Conservation (phyloP, 2,113 vertebrate genomes). For the Ondatra zibethicus region DNA sequence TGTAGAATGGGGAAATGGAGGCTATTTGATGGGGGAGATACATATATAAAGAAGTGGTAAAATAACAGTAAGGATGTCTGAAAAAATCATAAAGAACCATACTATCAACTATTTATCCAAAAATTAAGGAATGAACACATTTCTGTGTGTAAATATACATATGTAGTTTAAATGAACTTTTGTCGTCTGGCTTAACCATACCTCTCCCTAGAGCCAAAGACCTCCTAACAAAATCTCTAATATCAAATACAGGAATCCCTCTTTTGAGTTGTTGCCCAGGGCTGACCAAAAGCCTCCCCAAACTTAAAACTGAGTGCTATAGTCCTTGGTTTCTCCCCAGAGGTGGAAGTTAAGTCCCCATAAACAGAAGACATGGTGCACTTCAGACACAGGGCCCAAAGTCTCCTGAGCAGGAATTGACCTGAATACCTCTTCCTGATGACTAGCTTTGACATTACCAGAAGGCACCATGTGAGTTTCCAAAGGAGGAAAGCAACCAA, state of each 20-base stretch:
- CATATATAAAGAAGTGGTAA: background rate
- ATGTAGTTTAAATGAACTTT: background rate
- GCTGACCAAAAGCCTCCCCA: background rate
- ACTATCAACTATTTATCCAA: background rate
- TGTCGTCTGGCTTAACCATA: background rate
- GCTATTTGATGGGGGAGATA: background rate
- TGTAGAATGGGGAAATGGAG: background rate
- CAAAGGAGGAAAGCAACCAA: background rate
- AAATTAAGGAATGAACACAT: background rate
- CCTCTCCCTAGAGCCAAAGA: background rate
- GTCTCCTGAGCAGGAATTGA: background rate
- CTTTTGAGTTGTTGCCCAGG: background rate
- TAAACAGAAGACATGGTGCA: background rate
- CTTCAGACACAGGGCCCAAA: background rate
- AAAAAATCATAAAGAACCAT: background rate
- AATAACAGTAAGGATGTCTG: background rate
- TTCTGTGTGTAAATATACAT: background rate
- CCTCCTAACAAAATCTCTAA: background rate
- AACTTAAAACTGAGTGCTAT: background rate
- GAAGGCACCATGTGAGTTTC: background rate
- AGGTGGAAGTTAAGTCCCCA: background rate
- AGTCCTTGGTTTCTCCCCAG: background rate
- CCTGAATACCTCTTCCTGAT: background rate
- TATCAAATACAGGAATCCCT: background rate
- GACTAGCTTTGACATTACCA: background rate